phyloP scores from a whole-genome alignment of 1,140 invertebrate species.

The Augochlora pura region DNA sequence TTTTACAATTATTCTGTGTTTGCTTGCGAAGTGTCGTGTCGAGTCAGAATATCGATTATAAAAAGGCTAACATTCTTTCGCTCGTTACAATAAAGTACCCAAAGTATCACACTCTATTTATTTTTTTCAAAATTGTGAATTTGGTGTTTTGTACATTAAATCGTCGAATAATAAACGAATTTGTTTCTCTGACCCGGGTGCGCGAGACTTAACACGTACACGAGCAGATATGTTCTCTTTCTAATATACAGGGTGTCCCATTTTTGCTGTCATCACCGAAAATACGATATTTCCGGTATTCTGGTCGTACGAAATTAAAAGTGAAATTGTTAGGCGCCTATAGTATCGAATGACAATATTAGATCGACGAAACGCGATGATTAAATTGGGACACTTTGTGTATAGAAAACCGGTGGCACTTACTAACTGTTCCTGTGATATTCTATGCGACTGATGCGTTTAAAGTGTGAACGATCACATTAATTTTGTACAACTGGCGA shows the following conservation, averaged over 20 bases:
- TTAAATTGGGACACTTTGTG: not conserved
- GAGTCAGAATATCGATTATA: too few species aligned
- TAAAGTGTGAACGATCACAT: constrained; percentile 32
- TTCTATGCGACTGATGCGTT: constrained; percentile 51
- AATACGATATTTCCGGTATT: not conserved
- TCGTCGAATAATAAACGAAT: not conserved
- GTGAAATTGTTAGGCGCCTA: not conserved
- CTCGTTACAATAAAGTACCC: too few species aligned
- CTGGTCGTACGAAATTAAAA: not conserved
- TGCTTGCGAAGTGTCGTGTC: too few species aligned
- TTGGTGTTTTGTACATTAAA: too few species aligned
- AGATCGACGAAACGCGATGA: not conserved
- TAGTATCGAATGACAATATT: not conserved
- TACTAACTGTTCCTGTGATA: constrained; percentile 56
- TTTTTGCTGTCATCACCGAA: not conserved
- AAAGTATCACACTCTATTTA: too few species aligned
- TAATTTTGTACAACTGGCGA: constrained; percentile 27
- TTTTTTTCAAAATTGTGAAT: too few species aligned
- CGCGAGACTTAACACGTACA: not conserved
- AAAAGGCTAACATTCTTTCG: too few species aligned
- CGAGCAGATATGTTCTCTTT: constrained; percentile 19
- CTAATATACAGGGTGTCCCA: constrained; percentile 1
- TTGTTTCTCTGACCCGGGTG: not conserved
- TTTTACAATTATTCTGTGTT: not conserved
- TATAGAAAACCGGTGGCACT: constrained; percentile 27